Evolutionary conservation across 2,797 vertebrate species (phyloP).

Genomic region (Ptychobarbus kaznakovi): DNA sequence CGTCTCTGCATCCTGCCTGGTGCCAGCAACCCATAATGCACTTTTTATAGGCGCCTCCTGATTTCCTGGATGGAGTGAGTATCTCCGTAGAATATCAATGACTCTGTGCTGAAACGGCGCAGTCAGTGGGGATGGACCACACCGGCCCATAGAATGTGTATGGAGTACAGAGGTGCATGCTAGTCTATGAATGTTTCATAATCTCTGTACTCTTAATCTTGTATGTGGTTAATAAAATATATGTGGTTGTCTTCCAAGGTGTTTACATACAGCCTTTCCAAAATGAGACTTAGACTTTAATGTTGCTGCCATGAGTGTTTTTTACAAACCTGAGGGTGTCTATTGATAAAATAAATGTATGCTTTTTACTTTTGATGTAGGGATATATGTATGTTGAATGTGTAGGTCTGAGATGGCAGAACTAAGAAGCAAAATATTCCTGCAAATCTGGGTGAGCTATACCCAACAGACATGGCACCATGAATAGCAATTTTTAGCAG

Average conservation of each 20-base stretch:
- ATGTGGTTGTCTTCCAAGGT: not conserved
- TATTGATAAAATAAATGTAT: not conserved
- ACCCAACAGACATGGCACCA: conserved; percentile 44
- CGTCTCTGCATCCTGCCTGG: conserved; percentile 38
- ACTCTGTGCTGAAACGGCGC: conserved; percentile 64
- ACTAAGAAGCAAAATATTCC: conserved; percentile 18
- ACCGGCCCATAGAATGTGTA: conserved; percentile 22
- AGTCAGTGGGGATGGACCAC: conserved; percentile 56
- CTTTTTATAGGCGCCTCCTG: conserved; percentile 73
- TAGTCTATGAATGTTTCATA: not conserved
- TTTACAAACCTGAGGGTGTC: not conserved
- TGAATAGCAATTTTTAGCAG: conserved; percentile 53
- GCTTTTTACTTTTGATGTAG: not conserved
- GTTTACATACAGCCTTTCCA: not conserved
- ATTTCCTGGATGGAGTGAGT: conserved; percentile 78
- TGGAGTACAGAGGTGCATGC: not conserved
- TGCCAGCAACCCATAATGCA: conserved; percentile 65
- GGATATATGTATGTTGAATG: not conserved
- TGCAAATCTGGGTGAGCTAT: conserved; percentile 36
- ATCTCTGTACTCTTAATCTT: not conserved
- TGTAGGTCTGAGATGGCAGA: not conserved
- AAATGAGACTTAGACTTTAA: not conserved
- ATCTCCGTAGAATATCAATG: conserved; percentile 78
- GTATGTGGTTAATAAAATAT: not conserved
- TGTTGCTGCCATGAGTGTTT: not conserved